Percentiles rank a stretch among this genome's conserved stretches.
Evolutionary conservation across 2,113 vertebrate genomes (phyloP).

Genomic region (Scortum barcoo): DNA sequence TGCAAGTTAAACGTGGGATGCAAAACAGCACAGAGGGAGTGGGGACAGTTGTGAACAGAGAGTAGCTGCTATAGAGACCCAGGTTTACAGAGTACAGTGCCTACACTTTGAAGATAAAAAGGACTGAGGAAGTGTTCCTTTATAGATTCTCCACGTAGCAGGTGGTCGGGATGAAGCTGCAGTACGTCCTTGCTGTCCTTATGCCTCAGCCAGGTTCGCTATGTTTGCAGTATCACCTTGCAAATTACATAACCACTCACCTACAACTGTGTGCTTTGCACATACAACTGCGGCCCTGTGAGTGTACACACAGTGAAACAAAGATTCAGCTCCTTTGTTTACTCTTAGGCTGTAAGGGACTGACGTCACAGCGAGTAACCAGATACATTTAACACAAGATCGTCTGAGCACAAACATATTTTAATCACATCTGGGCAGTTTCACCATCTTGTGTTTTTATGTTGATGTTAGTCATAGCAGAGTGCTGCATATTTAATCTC

Average conservation of each 20-base stretch:
- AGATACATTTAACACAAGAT: neutral
- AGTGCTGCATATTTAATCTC: neutral
- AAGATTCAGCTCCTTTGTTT: constrained; percentile 5
- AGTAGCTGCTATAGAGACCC: neutral
- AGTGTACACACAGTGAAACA: constrained; percentile 17
- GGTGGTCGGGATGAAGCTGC: neutral
- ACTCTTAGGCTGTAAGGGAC: neutral
- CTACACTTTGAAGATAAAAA: constrained; percentile 18
- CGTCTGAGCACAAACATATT: neutral
- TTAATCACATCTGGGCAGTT: neutral
- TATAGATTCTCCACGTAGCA: neutral
- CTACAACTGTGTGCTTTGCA: neutral
- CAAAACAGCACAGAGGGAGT: neutral
- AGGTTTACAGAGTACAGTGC: neutral
- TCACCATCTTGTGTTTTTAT: neutral
- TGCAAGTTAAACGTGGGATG: neutral
- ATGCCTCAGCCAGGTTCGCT: neutral
- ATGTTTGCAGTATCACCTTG: constrained; percentile 15
- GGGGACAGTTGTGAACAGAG: neutral
- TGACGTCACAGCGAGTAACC: neutral
- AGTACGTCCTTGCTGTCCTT: neutral
- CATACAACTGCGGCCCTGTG: constrained; percentile 6
- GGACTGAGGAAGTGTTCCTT: neutral
- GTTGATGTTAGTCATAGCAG: neutral
- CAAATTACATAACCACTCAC: constrained; percentile 8